A percentile compares a stretch with the other conserved stretches of the same genome.
phyloP scores from a whole-genome alignment of 2,113 vertebrate species.

The Trematomus loennbergii region DNA sequence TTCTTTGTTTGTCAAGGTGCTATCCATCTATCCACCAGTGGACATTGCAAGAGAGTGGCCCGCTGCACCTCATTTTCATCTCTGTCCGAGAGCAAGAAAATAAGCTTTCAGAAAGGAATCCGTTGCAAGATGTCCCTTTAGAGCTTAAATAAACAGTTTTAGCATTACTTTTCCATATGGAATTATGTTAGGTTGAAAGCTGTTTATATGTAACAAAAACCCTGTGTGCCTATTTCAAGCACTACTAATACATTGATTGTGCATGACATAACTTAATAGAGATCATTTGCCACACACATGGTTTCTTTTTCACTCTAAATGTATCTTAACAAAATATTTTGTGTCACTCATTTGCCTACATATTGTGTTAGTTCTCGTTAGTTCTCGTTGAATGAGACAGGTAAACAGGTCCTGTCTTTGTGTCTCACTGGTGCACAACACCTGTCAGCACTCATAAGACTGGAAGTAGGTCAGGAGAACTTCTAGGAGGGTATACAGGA shows the following conservation, averaged over 20 bases:
- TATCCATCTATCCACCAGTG: conserved; percentile 69
- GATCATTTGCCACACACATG: neutral
- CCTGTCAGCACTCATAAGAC: conserved; percentile 69
- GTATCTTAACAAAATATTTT: neutral
- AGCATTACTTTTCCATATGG: neutral
- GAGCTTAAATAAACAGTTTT: neutral
- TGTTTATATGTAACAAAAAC: neutral
- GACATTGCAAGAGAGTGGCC: conserved; percentile 52
- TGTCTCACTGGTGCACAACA: conserved; percentile 65
- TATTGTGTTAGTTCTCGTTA: neutral
- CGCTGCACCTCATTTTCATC: conserved; percentile 55
- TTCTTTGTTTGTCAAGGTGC: conserved; percentile 74
- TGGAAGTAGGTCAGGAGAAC: conserved; percentile 51
- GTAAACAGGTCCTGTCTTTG: conserved; percentile 72
- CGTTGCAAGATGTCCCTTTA: conserved; percentile 25
- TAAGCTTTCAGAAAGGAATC: conserved; percentile 19
- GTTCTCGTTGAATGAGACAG: conserved; percentile 46
- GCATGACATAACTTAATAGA: neutral
- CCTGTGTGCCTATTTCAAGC: neutral
- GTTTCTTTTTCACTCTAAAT: neutral
- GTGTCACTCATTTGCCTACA: neutral
- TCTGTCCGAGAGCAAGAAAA: conserved; percentile 34
- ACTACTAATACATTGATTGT: neutral
- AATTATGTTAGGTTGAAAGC: neutral
- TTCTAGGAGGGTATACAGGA: conserved; percentile 29